These are phyloP conservation scores for Heteropelma amictum DNA, from an alignment of 2,888 invertebrate species.

Conservation along the genomic window DNA sequence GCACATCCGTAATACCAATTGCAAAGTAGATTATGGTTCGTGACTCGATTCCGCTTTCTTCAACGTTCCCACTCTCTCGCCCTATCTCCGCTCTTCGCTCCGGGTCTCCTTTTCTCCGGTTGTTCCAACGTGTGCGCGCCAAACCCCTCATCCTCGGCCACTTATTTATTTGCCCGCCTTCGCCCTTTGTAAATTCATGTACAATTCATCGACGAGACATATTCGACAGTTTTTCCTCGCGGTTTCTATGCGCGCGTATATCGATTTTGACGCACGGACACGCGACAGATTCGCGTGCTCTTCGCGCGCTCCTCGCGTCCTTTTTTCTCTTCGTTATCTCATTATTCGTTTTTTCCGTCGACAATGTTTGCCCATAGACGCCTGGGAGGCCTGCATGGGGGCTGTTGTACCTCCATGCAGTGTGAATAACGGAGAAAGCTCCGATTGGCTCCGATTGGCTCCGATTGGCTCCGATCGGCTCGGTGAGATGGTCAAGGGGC, in stretches of 20 bases:
- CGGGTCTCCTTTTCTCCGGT: slow-evolving; percentile 3
- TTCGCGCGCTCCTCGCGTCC: slow-evolving; percentile 55
- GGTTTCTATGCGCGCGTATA: not conserved
- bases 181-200: slow-evolving; percentile 33
- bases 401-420: no score
- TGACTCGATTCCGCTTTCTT: slow-evolving; percentile 48
- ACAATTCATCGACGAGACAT: slow-evolving; percentile 55
- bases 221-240: slow-evolving; percentile 42
- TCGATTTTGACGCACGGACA: slow-evolving; percentile 49
- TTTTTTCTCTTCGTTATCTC: no score
- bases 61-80: slow-evolving; percentile 22
- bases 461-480: no score
- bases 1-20: slow-evolving; percentile 56
- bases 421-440: no score
- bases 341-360: slow-evolving; percentile 11
- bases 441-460: no score
- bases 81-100: not conserved
- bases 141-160: slow-evolving; percentile 53
- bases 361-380: slow-evolving; percentile 21
- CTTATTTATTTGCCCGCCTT: slow-evolving; percentile 58
- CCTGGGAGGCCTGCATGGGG: no score
- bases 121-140: not conserved
- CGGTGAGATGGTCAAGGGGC: no score
- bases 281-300: slow-evolving; percentile 63
- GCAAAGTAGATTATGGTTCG: slow-evolving; percentile 57